These are phyloP conservation scores for Spheniscus humboldti DNA, from an alignment of 2,797 vertebrate species.

Conservation along the genomic window DNA sequence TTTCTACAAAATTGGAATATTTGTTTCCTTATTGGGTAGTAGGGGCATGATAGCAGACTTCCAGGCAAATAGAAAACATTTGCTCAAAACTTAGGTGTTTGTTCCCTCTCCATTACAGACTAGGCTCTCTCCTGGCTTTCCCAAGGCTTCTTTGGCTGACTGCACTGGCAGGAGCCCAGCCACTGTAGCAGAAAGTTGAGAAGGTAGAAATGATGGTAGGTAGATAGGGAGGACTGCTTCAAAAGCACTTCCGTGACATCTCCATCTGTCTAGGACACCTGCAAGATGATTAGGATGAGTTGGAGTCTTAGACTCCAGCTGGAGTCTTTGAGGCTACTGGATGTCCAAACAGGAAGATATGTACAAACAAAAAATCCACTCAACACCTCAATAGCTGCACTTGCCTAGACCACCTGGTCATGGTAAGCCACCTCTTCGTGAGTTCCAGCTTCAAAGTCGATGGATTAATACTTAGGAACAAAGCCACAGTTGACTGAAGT, in stretches of 20 bases:
- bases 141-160: neutral
- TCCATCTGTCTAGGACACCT: constrained; percentile 25
- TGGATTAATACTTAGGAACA: neutral
- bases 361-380: neutral
- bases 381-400: neutral
- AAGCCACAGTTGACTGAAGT: neutral
- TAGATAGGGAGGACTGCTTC: neutral
- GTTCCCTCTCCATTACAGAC: neutral
- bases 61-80: neutral
- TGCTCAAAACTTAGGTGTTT: neutral
- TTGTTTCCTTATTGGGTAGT: neutral
- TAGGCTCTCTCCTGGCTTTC: neutral
- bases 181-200: neutral
- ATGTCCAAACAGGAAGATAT: neutral
- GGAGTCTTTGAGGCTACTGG: neutral
- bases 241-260: neutral
- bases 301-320: neutral
- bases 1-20: neutral
- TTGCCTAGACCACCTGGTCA: neutral
- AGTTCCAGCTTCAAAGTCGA: neutral
- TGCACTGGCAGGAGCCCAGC: neutral
- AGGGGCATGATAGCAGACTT: neutral
- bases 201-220: neutral
- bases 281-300: neutral
- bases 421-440: neutral